A percentile compares a stretch with the other conserved stretches of the same genome.
Evolutionary conservation across 2,888 invertebrate species (phyloP).

Genomic region (Lepidochitona cinerea): DNA sequence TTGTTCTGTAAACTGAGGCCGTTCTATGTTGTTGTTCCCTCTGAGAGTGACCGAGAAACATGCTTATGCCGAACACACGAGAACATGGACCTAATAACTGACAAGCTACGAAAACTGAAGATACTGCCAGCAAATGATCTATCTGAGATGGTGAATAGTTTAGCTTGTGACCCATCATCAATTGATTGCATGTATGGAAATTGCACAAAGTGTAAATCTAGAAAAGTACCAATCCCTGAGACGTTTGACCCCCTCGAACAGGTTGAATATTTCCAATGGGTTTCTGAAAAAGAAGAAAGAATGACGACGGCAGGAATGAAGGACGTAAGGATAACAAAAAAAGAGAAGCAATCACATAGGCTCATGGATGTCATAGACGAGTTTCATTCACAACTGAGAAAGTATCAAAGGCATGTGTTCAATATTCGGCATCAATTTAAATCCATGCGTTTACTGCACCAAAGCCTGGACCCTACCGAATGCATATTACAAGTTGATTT

Average conservation of each 20-base stretch:
- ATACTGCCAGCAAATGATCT: no score
- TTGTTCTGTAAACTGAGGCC: slow-evolving; percentile 32
- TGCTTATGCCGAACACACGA: no score
- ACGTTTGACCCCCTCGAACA: not conserved
- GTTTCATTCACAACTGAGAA: slow-evolving; percentile 8
- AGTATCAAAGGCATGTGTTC: slow-evolving; percentile 24
- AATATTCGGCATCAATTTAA: slow-evolving; percentile 32
- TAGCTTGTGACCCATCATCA: no score
- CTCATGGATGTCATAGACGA: not conserved
- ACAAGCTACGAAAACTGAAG: no score
- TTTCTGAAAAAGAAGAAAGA: slow-evolving; percentile 3
- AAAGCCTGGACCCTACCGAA: slow-evolving; percentile 34
- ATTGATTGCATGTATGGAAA: not conserved
- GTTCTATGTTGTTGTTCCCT: slow-evolving; percentile 28
- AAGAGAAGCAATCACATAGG: slow-evolving; percentile 12
- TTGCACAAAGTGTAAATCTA: slow-evolving; percentile 27
- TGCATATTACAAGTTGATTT: slow-evolving; percentile 61
- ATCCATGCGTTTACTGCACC: slow-evolving; percentile 26
- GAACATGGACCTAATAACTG: no score
- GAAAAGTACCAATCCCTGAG: slow-evolving; percentile 7
- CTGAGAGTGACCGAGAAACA: slow-evolving; percentile 32
- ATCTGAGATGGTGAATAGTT: no score
- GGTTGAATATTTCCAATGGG: not conserved
- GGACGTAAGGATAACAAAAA: not conserved
- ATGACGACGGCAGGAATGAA: not conserved